Conservation (phyloP, 2,797 vertebrate species). For the Hypotaenidia philippensis region DNA sequence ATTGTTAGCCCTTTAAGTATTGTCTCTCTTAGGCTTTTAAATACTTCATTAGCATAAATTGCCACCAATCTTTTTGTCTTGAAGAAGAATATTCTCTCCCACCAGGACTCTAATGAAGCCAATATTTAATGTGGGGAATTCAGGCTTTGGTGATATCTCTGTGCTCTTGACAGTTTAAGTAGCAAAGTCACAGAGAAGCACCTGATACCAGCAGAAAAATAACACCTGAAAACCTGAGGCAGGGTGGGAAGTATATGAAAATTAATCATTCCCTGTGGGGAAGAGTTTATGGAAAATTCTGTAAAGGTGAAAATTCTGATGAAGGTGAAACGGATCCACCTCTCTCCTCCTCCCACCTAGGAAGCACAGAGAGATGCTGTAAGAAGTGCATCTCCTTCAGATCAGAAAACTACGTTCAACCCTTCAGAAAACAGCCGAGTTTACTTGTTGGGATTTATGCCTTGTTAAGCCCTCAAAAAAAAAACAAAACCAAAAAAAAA, state of each 20-base stretch:
- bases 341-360: background rate
- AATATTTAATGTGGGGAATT: background rate
- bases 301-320: background rate
- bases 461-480: background rate
- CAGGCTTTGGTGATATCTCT: background rate
- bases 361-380: background rate
- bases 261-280: background rate
- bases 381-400: background rate
- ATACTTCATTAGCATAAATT: background rate
- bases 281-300: background rate
- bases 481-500: background rate
- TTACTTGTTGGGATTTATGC: background rate
- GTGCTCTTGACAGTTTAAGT: background rate
- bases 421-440: background rate
- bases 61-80: background rate
- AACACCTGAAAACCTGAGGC: background rate
- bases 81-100: slow-evolving; percentile 3
- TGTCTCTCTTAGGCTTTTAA: background rate
- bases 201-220: background rate
- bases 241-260: background rate
- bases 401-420: background rate
- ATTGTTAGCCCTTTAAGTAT: slow-evolving; percentile 2
- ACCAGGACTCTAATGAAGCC: background rate
- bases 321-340: background rate
- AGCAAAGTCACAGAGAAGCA: background rate